A percentile compares a stretch with the other conserved stretches of the same genome.
Evolutionary conservation across 2,797 vertebrate genomes (phyloP).

Genomic region (Dermochelys coriacea): DNA sequence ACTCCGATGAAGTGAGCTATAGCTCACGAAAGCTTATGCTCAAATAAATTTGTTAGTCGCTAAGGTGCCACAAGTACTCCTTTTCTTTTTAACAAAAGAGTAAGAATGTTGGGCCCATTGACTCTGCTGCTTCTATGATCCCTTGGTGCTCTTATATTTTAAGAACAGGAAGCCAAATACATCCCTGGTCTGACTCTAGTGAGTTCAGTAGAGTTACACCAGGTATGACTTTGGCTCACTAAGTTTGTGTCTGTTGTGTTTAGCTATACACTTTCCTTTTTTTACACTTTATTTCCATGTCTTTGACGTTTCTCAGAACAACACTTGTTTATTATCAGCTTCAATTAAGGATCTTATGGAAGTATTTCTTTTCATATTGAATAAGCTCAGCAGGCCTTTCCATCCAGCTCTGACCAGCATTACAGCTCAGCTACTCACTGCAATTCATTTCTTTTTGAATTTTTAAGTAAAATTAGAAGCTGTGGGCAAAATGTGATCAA

Average conservation of each 20-base stretch:
- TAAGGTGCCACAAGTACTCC: too few relatives aligned
- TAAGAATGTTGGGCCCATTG: not conserved
- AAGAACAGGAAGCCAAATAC: not conserved
- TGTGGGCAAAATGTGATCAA: not conserved
- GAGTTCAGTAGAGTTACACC: not conserved
- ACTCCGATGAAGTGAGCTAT: too few relatives aligned
- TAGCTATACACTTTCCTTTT: not conserved
- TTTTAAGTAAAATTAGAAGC: slow-evolving; percentile 2
- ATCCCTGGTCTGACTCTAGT: slow-evolving; percentile 1
- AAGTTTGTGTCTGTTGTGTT: slow-evolving; percentile 31
- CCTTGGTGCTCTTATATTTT: not conserved
- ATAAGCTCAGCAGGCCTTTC: not conserved
- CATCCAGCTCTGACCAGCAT: not conserved
- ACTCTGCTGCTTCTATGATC: not conserved
- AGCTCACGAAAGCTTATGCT: too few relatives aligned
- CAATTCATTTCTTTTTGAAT: not conserved
- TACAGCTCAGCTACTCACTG: not conserved
- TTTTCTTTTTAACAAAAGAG: not conserved
- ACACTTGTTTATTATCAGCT: slow-evolving; percentile 19
- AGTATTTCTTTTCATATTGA: not conserved
- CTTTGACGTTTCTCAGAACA: slow-evolving; percentile 48
- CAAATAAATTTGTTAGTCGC: too few relatives aligned
- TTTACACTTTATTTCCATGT: not conserved
- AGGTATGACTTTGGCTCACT: slow-evolving; percentile 16
- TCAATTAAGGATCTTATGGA: slow-evolving; percentile 3